phyloP scores from a whole-genome alignment of 2,888 invertebrate genomes.

The Coremacera marginata region DNA sequence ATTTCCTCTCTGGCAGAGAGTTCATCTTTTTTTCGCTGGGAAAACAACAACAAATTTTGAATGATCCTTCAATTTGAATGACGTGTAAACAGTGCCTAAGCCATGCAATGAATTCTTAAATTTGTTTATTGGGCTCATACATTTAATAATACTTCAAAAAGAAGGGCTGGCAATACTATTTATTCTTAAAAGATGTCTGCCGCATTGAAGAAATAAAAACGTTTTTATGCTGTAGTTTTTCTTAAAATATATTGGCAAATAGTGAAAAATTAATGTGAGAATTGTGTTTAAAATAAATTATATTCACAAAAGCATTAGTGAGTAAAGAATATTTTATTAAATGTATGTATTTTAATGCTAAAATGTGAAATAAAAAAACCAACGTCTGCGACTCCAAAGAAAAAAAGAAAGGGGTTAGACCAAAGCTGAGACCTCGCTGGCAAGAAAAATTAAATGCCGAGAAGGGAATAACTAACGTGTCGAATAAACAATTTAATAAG shows the following conservation, averaged over 20 bases:
- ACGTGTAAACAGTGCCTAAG: too few relatives aligned
- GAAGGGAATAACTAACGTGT: neutral
- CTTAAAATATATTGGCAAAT: conserved; percentile 27
- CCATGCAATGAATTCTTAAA: too few relatives aligned
- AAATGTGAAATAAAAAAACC: conserved; percentile 20
- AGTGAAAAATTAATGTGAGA: neutral
- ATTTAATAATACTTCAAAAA: too few relatives aligned
- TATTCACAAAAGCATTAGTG: conserved; percentile 28
- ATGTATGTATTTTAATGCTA: neutral
- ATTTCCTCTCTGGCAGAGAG: too few relatives aligned
- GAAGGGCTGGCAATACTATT: conserved; percentile 9
- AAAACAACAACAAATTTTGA: too few relatives aligned
- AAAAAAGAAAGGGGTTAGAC: conserved; percentile 10
- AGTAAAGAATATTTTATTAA: conserved; percentile 36
- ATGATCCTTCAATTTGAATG: too few relatives aligned
- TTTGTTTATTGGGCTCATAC: too few relatives aligned
- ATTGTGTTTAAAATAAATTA: conserved; percentile 26
- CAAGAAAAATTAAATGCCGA: neutral
- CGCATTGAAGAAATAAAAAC: conserved; percentile 44
- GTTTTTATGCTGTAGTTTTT: conserved; percentile 44
- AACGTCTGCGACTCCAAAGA: conserved; percentile 35
- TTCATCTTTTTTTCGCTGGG: too few relatives aligned
- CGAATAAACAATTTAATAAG: neutral
- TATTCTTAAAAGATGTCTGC: conserved; percentile 45
- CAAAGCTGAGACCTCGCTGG: neutral